These are phyloP conservation scores for Xylocopa sonorina DNA, from an alignment of 1,140 invertebrate genomes.

Conservation along the genomic window DNA sequence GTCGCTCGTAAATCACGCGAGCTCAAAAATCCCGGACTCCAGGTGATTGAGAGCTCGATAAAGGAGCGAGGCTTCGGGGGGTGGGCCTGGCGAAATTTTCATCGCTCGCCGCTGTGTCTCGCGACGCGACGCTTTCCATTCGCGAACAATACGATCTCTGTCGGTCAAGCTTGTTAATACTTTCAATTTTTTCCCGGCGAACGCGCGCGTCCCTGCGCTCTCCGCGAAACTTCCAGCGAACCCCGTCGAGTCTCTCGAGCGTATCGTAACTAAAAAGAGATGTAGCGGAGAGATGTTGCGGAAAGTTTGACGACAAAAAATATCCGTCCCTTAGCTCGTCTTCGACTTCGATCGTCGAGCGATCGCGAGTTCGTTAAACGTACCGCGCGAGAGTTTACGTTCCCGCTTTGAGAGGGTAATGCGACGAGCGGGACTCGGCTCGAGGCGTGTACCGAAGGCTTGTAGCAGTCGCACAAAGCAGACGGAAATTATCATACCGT, in stretches of 20 bases:
- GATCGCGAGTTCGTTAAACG: constrained; percentile 10
- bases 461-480: constrained; percentile 40
- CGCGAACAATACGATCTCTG: neutral
- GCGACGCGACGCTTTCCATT: neutral
- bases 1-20: constrained; percentile 22
- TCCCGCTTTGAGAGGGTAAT: neutral
- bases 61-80: constrained; percentile 16
- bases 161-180: neutral
- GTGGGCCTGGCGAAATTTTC: too few species aligned
- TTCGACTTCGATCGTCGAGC: neutral
- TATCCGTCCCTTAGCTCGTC: too few species aligned
- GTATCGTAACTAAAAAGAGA: too few species aligned
- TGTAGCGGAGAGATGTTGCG: too few species aligned
- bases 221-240: too few species aligned
- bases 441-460: neutral
- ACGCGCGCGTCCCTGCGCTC: too few species aligned
- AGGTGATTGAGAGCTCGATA: constrained; percentile 18
- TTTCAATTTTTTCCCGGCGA: too few species aligned
- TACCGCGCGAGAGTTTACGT: too few species aligned
- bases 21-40: constrained; percentile 6
- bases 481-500: constrained; percentile 62
- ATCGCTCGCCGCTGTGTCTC: neutral
- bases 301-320: too few species aligned
- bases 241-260: too few species aligned
- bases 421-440: neutral